Evolutionary conservation across 2,888 invertebrate genomes (phyloP).

Genomic region (Eurytoma californica): DNA sequence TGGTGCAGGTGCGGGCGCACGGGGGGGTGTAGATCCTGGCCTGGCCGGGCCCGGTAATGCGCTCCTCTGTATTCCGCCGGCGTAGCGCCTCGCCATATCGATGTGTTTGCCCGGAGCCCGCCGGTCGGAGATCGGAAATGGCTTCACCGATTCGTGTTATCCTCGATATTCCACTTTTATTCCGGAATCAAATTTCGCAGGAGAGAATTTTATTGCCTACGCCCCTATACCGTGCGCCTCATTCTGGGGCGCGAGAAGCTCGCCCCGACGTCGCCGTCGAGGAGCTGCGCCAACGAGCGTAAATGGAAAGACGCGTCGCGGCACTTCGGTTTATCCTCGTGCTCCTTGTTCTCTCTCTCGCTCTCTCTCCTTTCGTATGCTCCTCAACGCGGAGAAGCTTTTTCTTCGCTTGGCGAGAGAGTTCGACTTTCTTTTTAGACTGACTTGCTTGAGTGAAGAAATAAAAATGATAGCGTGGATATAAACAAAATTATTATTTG

Average conservation of each 20-base stretch:
- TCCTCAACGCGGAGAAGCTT: neutral
- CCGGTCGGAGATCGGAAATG: slow-evolving; percentile 65
- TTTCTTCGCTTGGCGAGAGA: no score
- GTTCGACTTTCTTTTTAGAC: no score
- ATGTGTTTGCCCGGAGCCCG: slow-evolving; percentile 62
- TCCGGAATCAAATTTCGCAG: slow-evolving; percentile 73
- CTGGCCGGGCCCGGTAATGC: slow-evolving; percentile 71
- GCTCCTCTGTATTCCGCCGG: slow-evolving; percentile 74
- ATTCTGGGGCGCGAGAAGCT: slow-evolving; percentile 38
- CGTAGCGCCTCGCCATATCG: slow-evolving; percentile 74
- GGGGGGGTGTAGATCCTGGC: slow-evolving; percentile 25
- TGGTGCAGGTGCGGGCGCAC: slow-evolving; percentile 46
- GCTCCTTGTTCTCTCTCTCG: neutral
- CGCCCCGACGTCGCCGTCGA: slow-evolving; percentile 45
- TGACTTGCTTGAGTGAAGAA: no score
- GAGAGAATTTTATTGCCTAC: slow-evolving; percentile 66
- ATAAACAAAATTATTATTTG: no score
- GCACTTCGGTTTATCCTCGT: neutral
- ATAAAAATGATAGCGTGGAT: no score
- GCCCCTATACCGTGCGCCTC: neutral
- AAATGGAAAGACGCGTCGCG: slow-evolving; percentile 24
- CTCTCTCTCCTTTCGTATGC: neutral
- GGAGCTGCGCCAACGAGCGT: slow-evolving; percentile 19
- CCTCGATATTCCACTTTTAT: slow-evolving; percentile 72
- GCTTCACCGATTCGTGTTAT: slow-evolving; percentile 74